Conservation (phyloP, 2,888 invertebrate genomes). For the Sphaeridia pumilis region DNA sequence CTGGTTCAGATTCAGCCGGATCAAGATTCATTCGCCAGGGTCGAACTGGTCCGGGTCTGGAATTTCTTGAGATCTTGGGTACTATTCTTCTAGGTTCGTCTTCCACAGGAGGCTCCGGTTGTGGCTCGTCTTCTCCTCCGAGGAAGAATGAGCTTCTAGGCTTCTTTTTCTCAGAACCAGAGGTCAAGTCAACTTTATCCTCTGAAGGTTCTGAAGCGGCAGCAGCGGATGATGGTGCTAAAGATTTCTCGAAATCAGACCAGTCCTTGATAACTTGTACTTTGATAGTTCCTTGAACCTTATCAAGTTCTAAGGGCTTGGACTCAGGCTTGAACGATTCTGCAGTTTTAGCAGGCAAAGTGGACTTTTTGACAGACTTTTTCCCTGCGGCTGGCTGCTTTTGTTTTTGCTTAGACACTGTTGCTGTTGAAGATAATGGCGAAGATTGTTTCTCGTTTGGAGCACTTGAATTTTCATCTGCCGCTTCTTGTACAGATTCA, state of each 20-base stretch:
- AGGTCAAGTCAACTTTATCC: no score
- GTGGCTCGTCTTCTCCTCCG: constrained; percentile 27
- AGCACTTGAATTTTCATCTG: no score
- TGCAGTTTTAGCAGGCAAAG: no score
- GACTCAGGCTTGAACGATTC: no score
- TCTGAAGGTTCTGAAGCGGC: not conserved
- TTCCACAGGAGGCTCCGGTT: not conserved
- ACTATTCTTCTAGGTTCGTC: not conserved
- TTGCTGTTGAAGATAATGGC: no score
- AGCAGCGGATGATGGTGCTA: not conserved
- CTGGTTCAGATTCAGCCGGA: not conserved
- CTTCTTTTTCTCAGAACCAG: no score
- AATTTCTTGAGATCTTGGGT: not conserved
- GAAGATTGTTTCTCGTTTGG: no score
- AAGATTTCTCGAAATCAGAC: constrained; percentile 21
- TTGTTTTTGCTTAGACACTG: no score
- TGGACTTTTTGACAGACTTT: no score
- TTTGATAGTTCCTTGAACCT: constrained; percentile 28
- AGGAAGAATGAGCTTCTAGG: constrained; percentile 33
- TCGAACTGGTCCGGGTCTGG: not conserved
- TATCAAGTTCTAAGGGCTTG: no score
- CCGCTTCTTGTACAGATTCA: no score
- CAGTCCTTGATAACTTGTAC: constrained; percentile 28
- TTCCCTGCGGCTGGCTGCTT: no score
- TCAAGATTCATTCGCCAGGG: not conserved